Conservation (phyloP, 2,113 vertebrate genomes). For the Alces alces region DNA sequence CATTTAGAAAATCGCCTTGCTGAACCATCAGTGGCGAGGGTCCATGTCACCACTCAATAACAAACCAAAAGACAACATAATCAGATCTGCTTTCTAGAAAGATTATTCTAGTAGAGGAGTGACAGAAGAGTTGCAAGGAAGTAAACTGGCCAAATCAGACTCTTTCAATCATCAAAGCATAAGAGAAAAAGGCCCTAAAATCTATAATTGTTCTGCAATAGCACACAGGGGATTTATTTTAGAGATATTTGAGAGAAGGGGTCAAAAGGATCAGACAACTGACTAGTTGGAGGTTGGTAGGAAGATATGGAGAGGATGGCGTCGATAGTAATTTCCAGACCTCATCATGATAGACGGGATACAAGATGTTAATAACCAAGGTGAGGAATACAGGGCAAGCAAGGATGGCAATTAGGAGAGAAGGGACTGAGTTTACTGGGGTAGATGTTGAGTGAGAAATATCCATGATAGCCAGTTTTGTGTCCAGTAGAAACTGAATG, state of each 20-base stretch:
- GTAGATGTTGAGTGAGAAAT: background rate
- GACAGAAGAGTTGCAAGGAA: background rate
- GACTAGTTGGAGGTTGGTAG: background rate
- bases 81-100: background rate
- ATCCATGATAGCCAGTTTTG: rapidly evolving
- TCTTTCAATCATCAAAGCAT: background rate
- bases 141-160: background rate
- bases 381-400: background rate
- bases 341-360: background rate
- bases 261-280: background rate
- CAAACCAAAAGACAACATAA: background rate
- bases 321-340: background rate
- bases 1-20: background rate
- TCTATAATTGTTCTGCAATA: background rate
- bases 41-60: background rate
- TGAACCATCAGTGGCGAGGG: background rate
- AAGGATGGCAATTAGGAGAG: background rate
- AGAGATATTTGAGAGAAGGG: background rate
- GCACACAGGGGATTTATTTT: background rate
- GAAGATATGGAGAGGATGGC: background rate
- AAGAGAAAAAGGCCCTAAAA: background rate
- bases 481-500: background rate
- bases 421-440: background rate
- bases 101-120: background rate
- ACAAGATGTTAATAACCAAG: background rate